Percentiles rank a stretch among this genome's conserved stretches.
phyloP scores from a whole-genome alignment of 2,113 vertebrate genomes.

The Probosciger aterrimus region DNA sequence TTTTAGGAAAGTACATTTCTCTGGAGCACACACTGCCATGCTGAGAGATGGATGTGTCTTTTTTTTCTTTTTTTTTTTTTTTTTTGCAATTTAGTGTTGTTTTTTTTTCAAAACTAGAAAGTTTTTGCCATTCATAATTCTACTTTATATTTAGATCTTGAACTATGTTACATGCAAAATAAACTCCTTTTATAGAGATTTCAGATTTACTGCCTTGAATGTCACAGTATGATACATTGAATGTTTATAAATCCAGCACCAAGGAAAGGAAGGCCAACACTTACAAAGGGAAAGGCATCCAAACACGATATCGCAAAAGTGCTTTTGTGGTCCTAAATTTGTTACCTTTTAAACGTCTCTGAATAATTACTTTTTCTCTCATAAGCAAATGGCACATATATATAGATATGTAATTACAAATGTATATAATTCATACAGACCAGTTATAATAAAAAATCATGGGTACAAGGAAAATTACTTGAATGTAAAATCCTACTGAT shows the following conservation, averaged over 20 bases:
- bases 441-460: background rate
- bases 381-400: background rate
- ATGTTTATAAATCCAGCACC: background rate
- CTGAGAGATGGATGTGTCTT: background rate
- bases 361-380: background rate
- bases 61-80: background rate
- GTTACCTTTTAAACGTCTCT: background rate
- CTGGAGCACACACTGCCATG: background rate
- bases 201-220: background rate
- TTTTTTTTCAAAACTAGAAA: background rate
- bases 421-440: background rate
- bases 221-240: background rate
- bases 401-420: background rate
- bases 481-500: background rate
- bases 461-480: background rate
- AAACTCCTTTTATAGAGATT: background rate
- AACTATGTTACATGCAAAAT: background rate
- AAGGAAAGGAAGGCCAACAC: background rate
- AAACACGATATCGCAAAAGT: background rate
- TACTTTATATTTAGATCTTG: background rate
- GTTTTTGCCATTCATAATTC: background rate
- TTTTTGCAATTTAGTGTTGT: background rate
- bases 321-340: background rate
- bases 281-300: background rate
- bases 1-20: background rate